Conservation (phyloP, 2,888 invertebrate genomes). For the Muschampia plurimacula region DNA sequence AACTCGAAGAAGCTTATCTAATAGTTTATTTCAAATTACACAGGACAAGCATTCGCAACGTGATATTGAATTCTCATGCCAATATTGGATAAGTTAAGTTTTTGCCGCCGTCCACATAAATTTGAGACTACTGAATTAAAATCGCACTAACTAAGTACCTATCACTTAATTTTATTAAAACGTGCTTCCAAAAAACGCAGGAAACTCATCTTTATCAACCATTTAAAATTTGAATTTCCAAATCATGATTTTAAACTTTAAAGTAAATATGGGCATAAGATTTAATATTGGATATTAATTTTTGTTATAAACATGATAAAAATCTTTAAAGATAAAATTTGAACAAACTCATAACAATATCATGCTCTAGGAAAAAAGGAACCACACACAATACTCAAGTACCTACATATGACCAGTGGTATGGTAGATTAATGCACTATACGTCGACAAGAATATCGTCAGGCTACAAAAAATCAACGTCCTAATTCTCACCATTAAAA, state of each 20-base stretch:
- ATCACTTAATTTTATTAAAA: background rate
- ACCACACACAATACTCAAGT: background rate
- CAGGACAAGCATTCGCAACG: constrained; percentile 35
- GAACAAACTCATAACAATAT: background rate
- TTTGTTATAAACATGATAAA: background rate
- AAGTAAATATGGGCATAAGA: no score
- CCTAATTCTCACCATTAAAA: background rate
- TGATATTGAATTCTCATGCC: constrained; percentile 41
- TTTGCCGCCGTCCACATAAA: constrained; percentile 6
- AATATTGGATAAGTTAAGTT: constrained; percentile 38
- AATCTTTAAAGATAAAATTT: background rate
- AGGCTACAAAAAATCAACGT: constrained; percentile 12
- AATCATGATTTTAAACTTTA: no score
- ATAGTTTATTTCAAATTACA: constrained; percentile 39
- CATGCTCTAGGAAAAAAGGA: background rate
- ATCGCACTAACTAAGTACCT: background rate
- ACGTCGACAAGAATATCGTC: background rate
- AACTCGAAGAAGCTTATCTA: background rate
- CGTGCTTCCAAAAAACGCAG: background rate
- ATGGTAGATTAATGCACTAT: background rate
- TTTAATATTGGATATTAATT: no score
- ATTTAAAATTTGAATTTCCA: no score
- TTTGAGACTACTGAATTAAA: background rate
- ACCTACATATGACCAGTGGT: constrained; percentile 2
- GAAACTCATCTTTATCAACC: background rate